Evolutionary conservation across 1,140 invertebrate genomes (phyloP), one percentile per base, ranked within the genome.

Genomic region (Galleria mellonella): DNA sequence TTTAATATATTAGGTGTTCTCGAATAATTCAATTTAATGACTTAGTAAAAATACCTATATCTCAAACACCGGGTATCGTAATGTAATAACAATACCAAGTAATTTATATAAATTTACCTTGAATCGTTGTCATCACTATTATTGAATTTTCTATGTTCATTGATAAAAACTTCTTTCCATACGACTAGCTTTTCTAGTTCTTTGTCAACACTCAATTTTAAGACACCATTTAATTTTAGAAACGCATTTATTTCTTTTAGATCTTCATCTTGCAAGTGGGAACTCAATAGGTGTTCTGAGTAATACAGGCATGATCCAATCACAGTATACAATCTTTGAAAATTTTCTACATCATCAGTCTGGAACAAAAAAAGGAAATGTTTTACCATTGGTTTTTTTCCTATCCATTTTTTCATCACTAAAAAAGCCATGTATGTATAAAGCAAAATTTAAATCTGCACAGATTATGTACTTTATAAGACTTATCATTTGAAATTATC

Each of bases 301-400:
- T 92, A 93, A 71, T 92, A 94, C 28, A 94, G 62, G 48, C 91
- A 92, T 12, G 91, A 90, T 6, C 93, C 93, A 40, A 93, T 83
- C 30, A 95, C 91, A 9, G 92, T 93, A 61, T 93, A 94, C 10
- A 94, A 75, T 32, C 93, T 82, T 87, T 94, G 92, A 58, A 92
- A 93, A 61, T 93, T 91, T 68, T 93, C 87, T 0, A 92, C 90
- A 72, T 94, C 92, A 73, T 94, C 92, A 66, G 92, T 94, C 91
- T 92, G 70, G 13, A 87, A 83, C 29, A 46, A 65, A 43, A 35
- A 50, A 14, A n/a, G 6, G 17, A 23, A 23, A 23, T 23, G 6
- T 23, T 23, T 23, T 23, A 23, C 2, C 6, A 23, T 23, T 23
- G 6, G 2, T n/a, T n/a, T n/a, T n/a, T n/a, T n/a, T n/a, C n/a